Percentiles rank a stretch among this genome's conserved stretches.
Conservation (phyloP, 2,888 invertebrate species). For the Drosophila kanekoi region DNA sequence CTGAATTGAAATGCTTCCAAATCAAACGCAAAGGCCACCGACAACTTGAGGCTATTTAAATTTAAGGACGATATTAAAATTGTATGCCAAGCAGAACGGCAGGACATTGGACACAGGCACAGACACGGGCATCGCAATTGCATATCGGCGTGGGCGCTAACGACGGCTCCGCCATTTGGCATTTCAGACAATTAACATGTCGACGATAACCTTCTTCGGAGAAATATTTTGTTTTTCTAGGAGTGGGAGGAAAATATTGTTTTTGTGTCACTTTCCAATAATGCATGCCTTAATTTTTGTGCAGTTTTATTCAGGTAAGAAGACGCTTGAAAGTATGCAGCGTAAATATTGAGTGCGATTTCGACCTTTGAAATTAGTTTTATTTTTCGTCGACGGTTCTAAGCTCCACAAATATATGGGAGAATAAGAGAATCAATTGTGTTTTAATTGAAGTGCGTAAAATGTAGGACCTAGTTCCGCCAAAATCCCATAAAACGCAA, state of each 20-base stretch:
- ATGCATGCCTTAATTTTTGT: slow-evolving; percentile 41
- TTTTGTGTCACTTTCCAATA: slow-evolving; percentile 14
- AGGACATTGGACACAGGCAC: slow-evolving; percentile 46
- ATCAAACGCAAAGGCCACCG: slow-evolving; percentile 51
- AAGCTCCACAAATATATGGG: too few species aligned
- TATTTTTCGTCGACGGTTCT: too few species aligned
- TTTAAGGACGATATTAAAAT: slow-evolving; percentile 73
- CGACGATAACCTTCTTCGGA: slow-evolving; percentile 5
- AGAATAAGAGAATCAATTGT: too few species aligned
- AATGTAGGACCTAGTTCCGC: too few species aligned
- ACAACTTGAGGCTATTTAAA: slow-evolving; percentile 72
- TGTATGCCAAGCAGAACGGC: slow-evolving; percentile 50
- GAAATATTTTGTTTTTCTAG: slow-evolving; percentile 25
- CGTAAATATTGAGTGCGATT: slow-evolving; percentile 31
- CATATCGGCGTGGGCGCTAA: slow-evolving; percentile 62
- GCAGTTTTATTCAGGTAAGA: not conserved
- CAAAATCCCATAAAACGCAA: too few species aligned
- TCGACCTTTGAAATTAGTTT: not conserved
- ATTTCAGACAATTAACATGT: slow-evolving; percentile 61
- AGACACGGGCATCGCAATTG: slow-evolving; percentile 7
- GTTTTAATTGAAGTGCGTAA: too few species aligned
- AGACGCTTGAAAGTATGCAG: slow-evolving; percentile 8
- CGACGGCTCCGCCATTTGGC: slow-evolving; percentile 53
- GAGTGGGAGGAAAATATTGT: slow-evolving; percentile 14
- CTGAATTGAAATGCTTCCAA: slow-evolving; percentile 60